Evolutionary conservation across 2,888 invertebrate species (phyloP).

Genomic region (Steinernema carpocapsae): DNA sequence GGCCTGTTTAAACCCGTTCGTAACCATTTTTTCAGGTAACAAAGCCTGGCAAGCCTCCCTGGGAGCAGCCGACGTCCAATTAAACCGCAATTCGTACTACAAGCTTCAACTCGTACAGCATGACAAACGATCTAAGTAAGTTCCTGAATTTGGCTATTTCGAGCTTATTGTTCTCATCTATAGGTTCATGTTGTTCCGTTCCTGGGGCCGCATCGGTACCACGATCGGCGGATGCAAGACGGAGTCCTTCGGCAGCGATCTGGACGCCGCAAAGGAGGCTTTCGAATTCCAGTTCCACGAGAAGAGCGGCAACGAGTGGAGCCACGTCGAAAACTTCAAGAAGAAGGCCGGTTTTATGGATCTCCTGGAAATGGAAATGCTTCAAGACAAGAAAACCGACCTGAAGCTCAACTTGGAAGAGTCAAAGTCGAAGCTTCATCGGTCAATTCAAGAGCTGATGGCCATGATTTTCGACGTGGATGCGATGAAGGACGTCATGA

Average conservation of each 20-base stretch:
- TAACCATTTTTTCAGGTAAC: neutral
- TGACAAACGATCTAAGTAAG: slow-evolving; percentile 71
- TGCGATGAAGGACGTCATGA: slow-evolving; percentile 87
- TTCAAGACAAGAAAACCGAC: neutral
- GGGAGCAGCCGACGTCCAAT: slow-evolving; percentile 80
- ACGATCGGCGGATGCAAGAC: slow-evolving; percentile 77
- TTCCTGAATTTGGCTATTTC: too few relatives aligned
- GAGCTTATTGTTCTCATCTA: neutral
- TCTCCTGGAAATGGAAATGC: slow-evolving; percentile 87
- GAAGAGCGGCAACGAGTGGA: slow-evolving; percentile 26
- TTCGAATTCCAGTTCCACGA: slow-evolving; percentile 46
- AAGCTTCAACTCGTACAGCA: slow-evolving; percentile 87
- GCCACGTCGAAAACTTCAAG: slow-evolving; percentile 73
- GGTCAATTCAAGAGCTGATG: slow-evolving; percentile 83
- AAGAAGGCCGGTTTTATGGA: slow-evolving; percentile 80
- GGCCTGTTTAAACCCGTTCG: too few relatives aligned
- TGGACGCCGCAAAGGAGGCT: slow-evolving; percentile 55
- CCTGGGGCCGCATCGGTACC: slow-evolving; percentile 97
- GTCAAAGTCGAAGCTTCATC: slow-evolving; percentile 76
- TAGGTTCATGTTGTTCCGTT: slow-evolving; percentile 81
- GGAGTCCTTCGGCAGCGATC: slow-evolving; percentile 57
- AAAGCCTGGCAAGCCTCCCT: slow-evolving; percentile 53
- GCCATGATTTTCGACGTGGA: slow-evolving; percentile 87
- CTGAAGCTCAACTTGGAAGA: slow-evolving; percentile 32
- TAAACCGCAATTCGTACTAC: slow-evolving; percentile 89